Base-by-base conservation (phyloP, 2,113 vertebrate genomes). In the Brachyhypopomus occidentalis region DNA sequence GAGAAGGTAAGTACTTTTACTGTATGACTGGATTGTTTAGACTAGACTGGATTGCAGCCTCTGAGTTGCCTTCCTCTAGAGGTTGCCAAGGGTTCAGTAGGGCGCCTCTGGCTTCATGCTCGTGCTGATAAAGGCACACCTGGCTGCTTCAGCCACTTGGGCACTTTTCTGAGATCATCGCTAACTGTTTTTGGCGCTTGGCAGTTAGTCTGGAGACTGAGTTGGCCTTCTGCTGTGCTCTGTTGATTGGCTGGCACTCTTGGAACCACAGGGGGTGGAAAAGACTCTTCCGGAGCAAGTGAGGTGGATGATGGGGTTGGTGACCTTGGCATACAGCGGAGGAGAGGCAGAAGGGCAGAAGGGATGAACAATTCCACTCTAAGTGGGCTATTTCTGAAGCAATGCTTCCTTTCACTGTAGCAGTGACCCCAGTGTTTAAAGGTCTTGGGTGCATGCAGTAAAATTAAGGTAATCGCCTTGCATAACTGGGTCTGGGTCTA, bases 211-310 rank as follows among this genome's bases (percentile, higher is more conserved):
- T 80, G 67, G 84, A 88, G 82, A 81, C 84, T 86, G 84, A 87
- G 90, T 90, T 88, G 88, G 88, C 82, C 88, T 87, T 88, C 89
- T 83, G 92, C 90, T 93, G 90, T 85, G 91, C 85, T 87, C 86
- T 75, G 81, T 83, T 85, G 87, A 90, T 91, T 81, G 91, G 87
- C 79, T 55, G 80, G 84, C 80, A 84, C 87, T 91, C 88, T 87
- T 78, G 83, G 83, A 89, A 83, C 91, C 71, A 82, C 87, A 55
- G 91, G 91, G 89, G 89, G 85, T 85, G 90, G 92, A 93, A 93
- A 90, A 87, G 90, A 92, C 86, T 91, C 92, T 93, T 94, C 93
- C 90, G 91, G 93, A 93, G 89, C 89, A 90, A 92, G 84, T 89
- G 90, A 93, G 89, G 91, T 93, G 91, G 89, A 91, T 92, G 92